Evolutionary conservation across 2,797 vertebrate species (phyloP).

Genomic region (Monodelphis domestica): DNA sequence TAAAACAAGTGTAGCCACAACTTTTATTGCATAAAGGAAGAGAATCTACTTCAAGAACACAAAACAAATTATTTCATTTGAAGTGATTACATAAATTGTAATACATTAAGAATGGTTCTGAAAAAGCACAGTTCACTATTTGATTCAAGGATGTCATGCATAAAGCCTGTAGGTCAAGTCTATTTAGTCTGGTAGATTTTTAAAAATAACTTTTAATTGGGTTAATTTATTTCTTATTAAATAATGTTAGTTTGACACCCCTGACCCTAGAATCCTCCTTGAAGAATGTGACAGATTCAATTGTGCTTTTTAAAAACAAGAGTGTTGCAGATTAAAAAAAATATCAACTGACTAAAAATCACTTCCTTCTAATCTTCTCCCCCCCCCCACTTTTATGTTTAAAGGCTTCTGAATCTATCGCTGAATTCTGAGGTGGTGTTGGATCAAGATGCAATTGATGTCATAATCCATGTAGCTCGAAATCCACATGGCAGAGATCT

Average conservation of each 20-base stretch:
- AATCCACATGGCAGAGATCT: slow-evolving; percentile 96
- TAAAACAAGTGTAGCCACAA: background rate
- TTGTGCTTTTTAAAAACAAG: slow-evolving; percentile 17
- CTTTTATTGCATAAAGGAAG: background rate
- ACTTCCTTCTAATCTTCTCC: background rate
- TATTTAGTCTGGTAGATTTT: background rate
- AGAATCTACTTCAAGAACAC: background rate
- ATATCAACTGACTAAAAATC: slow-evolving; percentile 33
- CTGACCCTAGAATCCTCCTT: slow-evolving; percentile 1
- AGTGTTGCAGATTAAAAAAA: slow-evolving; percentile 18
- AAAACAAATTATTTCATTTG: background rate
- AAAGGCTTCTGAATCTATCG: slow-evolving; percentile 95
- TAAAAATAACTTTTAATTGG: background rate
- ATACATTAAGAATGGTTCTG: background rate
- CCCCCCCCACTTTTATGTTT: slow-evolving; percentile 51
- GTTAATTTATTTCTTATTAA: slow-evolving; percentile 38
- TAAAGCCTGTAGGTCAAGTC: background rate
- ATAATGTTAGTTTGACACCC: background rate
- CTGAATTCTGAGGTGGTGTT: slow-evolving; percentile 96
- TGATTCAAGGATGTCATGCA: background rate
- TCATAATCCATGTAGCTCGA: slow-evolving; percentile 96
- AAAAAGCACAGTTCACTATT: background rate
- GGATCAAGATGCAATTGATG: slow-evolving; percentile 97
- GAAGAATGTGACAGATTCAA: slow-evolving; percentile 16
- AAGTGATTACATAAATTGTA: background rate